A percentile compares a stretch with the other conserved stretches of the same genome.
Conservation (phyloP, 2,113 vertebrate species). For the Sula dactylatra region DNA sequence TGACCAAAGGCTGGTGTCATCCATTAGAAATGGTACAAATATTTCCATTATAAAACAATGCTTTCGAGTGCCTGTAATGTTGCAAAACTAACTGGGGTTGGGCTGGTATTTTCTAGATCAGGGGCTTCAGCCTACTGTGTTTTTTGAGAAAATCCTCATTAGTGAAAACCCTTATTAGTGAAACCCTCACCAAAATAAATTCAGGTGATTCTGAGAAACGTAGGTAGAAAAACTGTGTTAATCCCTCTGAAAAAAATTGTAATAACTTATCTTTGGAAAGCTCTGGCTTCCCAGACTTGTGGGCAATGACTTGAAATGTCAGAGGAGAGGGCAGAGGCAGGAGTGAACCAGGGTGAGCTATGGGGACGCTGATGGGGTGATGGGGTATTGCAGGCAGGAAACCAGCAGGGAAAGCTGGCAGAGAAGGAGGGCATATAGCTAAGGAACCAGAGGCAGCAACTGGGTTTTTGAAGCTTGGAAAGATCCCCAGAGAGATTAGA, state of each 20-base stretch:
- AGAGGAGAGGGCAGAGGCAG: not conserved
- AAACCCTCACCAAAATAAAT: not conserved
- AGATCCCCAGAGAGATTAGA: not conserved
- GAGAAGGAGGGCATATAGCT: rapidly evolving
- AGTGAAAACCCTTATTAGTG: not conserved
- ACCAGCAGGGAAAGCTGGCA: not conserved
- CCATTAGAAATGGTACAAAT: not conserved
- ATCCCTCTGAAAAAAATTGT: not conserved
- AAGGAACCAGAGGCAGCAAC: not conserved
- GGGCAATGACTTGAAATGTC: not conserved
- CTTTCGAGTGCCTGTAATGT: rapidly evolving
- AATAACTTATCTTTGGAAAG: not conserved
- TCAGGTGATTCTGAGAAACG: not conserved
- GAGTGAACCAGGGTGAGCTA: not conserved
- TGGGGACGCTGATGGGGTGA: not conserved
- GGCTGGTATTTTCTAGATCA: not conserved
- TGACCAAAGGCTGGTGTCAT: not conserved
- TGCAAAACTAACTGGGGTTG: not conserved
- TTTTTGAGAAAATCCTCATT: not conserved
- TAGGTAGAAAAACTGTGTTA: not conserved
- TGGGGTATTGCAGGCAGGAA: not conserved
- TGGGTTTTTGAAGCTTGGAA: not conserved
- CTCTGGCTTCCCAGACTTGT: not conserved
- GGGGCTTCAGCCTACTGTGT: not conserved
- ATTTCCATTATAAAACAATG: not conserved